Percentiles rank a stretch among this genome's conserved stretches.
Evolutionary conservation across 2,888 invertebrate species (phyloP).

Genomic region (Lithophane semibrunnea): DNA sequence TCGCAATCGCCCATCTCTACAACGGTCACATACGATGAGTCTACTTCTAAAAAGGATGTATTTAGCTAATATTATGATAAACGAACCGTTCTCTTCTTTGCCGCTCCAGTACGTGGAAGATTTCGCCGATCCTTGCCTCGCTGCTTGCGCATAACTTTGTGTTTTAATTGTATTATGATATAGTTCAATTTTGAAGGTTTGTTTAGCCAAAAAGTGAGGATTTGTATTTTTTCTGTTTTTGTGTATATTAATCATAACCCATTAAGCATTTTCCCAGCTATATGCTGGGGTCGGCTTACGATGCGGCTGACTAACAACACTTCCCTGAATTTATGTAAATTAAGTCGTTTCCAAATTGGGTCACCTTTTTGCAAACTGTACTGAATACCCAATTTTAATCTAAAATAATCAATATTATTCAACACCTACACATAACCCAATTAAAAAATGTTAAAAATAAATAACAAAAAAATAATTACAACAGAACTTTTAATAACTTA

Average conservation of each 20-base stretch:
- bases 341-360: background rate
- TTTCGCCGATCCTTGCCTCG: slow-evolving; percentile 88
- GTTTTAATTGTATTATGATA: slow-evolving; percentile 74
- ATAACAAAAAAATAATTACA: slow-evolving; percentile 73
- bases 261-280: background rate
- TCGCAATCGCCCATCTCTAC: slow-evolving; percentile 56
- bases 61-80: slow-evolving; percentile 67
- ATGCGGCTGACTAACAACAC: background rate
- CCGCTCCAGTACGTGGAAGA: slow-evolving; percentile 88
- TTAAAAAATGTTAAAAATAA: slow-evolving; percentile 57
- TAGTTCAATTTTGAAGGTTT: slow-evolving; percentile 54
- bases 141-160: slow-evolving; percentile 89
- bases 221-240: background rate
- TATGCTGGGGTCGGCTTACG: background rate
- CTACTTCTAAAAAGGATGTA: slow-evolving; percentile 71
- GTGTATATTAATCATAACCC: background rate
- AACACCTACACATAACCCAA: background rate
- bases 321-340: background rate
- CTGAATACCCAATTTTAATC: background rate
- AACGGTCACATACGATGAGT: slow-evolving; percentile 79
- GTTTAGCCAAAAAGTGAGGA: background rate
- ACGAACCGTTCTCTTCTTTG: slow-evolving; percentile 89
- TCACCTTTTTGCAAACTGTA: background rate
- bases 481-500: slow-evolving; percentile 85
- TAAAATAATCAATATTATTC: slow-evolving; percentile 14